Evolutionary conservation across 1,140 invertebrate species (phyloP).

Genomic region (Coptotermes formosanus): DNA sequence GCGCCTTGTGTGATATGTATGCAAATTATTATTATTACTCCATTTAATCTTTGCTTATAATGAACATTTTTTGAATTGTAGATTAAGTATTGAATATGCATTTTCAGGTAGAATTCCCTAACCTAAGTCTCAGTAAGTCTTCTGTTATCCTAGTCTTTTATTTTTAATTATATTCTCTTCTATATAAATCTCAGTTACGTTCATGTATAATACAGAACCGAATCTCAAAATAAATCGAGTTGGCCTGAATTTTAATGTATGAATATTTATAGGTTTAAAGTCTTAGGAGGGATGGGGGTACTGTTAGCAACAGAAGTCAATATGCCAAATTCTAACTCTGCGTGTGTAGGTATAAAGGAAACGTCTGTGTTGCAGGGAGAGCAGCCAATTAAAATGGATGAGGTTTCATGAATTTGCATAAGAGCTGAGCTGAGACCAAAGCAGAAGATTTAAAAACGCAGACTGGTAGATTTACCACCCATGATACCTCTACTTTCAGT

Average conservation of each 20-base stretch:
- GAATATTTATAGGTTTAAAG: slow-evolving; percentile 20
- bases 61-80: not conserved
- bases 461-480: not conserved
- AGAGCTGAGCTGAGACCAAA: not conserved
- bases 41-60: not conserved
- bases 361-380: slow-evolving; percentile 8
- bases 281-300: not conserved
- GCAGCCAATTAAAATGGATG: slow-evolving; percentile 13
- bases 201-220: slow-evolving; percentile 1
- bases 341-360: slow-evolving; percentile 16
- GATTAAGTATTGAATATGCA: not conserved
- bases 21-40: not conserved
- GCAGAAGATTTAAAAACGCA: not conserved
- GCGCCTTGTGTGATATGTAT: not conserved
- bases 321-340: not conserved
- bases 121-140: not conserved
- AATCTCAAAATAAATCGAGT: not conserved
- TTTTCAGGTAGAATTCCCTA: not conserved
- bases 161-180: not conserved
- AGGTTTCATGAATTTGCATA: slow-evolving; percentile 8
- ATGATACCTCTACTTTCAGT: not conserved
- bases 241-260: slow-evolving; percentile 6
- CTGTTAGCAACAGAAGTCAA: not conserved
- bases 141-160: not conserved
- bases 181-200: not conserved